A percentile compares a stretch with the other conserved stretches of the same genome.
These are phyloP conservation scores for Lanius collurio DNA, from an alignment of 2,113 vertebrate genomes.

Conservation along the genomic window DNA sequence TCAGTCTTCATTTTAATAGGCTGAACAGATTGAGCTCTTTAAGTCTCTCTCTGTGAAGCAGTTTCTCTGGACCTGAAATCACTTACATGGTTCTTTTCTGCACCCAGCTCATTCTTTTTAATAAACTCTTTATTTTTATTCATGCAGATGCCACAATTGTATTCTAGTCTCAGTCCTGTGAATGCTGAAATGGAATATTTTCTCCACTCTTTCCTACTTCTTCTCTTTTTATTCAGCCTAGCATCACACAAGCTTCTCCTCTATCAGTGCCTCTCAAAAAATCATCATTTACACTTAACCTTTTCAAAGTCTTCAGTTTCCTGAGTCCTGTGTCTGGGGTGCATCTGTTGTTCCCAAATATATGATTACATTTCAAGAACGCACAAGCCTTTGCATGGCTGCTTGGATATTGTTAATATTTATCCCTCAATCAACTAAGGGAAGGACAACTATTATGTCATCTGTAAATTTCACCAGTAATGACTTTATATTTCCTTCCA, in stretches of 20 bases:
- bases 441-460: not conserved
- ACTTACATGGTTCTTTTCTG: conserved; percentile 33
- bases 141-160: conserved; percentile 29
- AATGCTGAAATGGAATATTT: not conserved
- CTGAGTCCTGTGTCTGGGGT: not conserved
- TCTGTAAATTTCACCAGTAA: not conserved
- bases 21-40: conserved; percentile 64
- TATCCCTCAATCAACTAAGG: not conserved
- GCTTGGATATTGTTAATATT: not conserved
- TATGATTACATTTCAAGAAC: not conserved
- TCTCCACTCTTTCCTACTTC: not conserved
- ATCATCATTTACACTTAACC: not conserved
- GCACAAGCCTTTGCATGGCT: not conserved
- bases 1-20: conserved; percentile 62
- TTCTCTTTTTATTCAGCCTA: not conserved
- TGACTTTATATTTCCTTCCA: not conserved
- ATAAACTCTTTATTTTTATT: conserved; percentile 54
- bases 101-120: conserved; percentile 31
- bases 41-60: conserved; percentile 42
- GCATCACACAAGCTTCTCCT: not conserved
- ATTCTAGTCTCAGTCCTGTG: not conserved
- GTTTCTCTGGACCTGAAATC: conserved; percentile 44
- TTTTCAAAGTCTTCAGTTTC: not conserved
- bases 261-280: not conserved
- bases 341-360: not conserved